Evolutionary conservation across 1,140 invertebrate genomes (phyloP).

Genomic region (Saccostrea glomerata): DNA sequence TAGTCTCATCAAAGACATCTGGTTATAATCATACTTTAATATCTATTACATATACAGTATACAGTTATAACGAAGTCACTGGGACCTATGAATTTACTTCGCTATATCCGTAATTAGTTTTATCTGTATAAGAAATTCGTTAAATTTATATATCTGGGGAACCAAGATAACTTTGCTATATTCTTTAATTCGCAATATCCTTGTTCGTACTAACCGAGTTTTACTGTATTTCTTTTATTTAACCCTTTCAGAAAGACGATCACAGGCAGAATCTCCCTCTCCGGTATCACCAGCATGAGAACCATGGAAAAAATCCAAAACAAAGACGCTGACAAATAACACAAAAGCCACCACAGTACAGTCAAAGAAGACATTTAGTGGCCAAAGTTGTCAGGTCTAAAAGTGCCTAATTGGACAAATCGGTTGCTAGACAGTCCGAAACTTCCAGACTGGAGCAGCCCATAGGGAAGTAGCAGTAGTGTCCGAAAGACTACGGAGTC

Average conservation of each 20-base stretch:
- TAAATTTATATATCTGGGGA: too few relatives aligned
- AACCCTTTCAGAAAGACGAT: background rate
- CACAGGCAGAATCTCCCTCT: background rate
- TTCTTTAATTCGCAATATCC: too few relatives aligned
- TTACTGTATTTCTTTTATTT: background rate
- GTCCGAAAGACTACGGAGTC: background rate
- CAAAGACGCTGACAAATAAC: background rate
- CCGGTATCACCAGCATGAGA: background rate
- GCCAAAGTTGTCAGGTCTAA: conserved; percentile 8
- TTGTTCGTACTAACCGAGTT: too few relatives aligned
- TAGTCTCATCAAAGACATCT: too few relatives aligned
- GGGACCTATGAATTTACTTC: too few relatives aligned
- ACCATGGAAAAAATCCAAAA: background rate
- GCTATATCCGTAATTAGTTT: too few relatives aligned
- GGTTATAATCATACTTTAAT: background rate
- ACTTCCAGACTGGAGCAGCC: background rate
- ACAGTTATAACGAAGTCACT: too few relatives aligned
- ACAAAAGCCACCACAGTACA: background rate
- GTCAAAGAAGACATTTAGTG: background rate
- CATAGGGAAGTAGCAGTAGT: background rate
- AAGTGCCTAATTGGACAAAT: conserved; percentile 30
- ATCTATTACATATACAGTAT: too few relatives aligned
- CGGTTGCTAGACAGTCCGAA: background rate
- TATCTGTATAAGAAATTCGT: too few relatives aligned
- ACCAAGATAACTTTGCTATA: too few relatives aligned